These are phyloP conservation scores for Agelastica alni DNA, from an alignment of 2,888 invertebrate species.

Conservation along the genomic window DNA sequence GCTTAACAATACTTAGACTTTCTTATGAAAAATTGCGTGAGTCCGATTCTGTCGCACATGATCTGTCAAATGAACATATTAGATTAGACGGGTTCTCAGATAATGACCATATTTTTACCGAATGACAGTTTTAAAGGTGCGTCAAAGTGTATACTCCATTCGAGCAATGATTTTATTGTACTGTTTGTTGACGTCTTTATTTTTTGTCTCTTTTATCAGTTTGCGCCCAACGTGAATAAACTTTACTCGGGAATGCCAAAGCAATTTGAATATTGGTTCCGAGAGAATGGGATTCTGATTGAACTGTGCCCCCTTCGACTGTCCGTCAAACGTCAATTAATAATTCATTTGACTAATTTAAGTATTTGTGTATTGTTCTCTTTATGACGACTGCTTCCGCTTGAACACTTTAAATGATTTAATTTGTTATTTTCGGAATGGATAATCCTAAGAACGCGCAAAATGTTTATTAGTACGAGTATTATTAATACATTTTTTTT, in stretches of 20 bases:
- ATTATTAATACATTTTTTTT: no score
- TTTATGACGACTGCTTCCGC: no score
- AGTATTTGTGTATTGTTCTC: no score
- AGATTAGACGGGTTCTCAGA: slow-evolving; percentile 32
- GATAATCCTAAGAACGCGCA: no score
- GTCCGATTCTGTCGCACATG: slow-evolving; percentile 33
- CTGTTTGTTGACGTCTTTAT: slow-evolving; percentile 25
- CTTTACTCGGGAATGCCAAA: slow-evolving; percentile 6
- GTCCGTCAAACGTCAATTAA: slow-evolving; percentile 7
- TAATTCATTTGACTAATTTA: not conserved
- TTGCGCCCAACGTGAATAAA: slow-evolving; percentile 22
- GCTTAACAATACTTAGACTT: no score
- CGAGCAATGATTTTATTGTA: slow-evolving; percentile 21
- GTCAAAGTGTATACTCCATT: slow-evolving; percentile 20
- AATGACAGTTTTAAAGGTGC: slow-evolving; percentile 31
- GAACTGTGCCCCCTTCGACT: not conserved
- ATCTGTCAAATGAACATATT: slow-evolving; percentile 38
- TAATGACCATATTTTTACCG: slow-evolving; percentile 34
- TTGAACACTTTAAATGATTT: no score
- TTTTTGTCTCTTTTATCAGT: slow-evolving; percentile 15
- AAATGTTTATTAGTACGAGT: no score
- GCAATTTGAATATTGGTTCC: slow-evolving; percentile 15
- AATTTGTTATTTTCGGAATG: no score
- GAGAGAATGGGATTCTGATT: not conserved
- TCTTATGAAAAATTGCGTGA: not conserved